Conservation (phyloP, 2,113 vertebrate species). For the Oophaga pumilio region DNA sequence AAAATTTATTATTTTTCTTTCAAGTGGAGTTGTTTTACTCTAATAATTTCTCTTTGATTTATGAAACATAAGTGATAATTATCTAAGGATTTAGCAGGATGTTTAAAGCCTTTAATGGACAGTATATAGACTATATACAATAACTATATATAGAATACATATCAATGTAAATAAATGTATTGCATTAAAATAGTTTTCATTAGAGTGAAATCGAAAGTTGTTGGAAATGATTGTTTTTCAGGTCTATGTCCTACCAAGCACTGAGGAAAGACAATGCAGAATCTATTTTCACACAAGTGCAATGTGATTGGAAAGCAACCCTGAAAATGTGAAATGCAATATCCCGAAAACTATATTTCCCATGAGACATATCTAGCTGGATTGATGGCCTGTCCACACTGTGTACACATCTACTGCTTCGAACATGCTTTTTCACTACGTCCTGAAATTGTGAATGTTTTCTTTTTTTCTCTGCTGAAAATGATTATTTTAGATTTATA, state of each 20-base stretch:
- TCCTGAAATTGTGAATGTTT: neutral
- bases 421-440: neutral
- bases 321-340: constrained; percentile 51
- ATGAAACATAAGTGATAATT: too few species aligned
- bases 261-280: neutral
- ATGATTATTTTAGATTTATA: neutral
- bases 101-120: too few species aligned
- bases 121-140: neutral
- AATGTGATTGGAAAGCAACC: constrained; percentile 46
- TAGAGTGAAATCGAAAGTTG: constrained; percentile 1
- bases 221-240: constrained; percentile 25
- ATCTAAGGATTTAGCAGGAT: too few species aligned
- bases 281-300: constrained; percentile 46
- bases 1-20: too few species aligned
- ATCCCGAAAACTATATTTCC: constrained; percentile 56
- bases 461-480: neutral
- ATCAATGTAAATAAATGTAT: neutral
- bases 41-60: too few species aligned
- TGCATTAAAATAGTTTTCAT: constrained; percentile 5
- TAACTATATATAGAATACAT: neutral
- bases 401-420: constrained; percentile 33
- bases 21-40: too few species aligned
- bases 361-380: constrained; percentile 51
- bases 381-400: constrained; percentile 51
- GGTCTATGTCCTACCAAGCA: constrained; percentile 3